Evolutionary conservation across 1,140 invertebrate species (phyloP).

Genomic region (Bombus consobrinus): DNA sequence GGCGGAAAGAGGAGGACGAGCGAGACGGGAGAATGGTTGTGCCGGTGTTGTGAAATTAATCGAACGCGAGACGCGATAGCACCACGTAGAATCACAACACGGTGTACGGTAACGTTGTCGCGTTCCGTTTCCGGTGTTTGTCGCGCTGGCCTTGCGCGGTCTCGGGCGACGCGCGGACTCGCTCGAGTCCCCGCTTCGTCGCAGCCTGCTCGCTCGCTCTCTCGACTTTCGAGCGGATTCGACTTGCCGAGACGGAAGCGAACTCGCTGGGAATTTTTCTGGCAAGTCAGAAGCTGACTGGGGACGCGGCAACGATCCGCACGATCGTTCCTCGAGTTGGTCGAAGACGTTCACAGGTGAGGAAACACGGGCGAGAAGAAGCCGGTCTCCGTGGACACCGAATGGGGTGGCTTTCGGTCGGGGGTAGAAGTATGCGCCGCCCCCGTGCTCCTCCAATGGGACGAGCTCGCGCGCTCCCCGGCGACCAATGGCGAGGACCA

Average conservation of each 20-base stretch:
- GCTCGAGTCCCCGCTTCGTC: neutral
- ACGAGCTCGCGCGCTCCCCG: conserved; percentile 53
- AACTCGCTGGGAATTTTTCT: neutral
- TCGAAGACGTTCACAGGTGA: conserved; percentile 58
- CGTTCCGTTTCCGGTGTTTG: conserved; percentile 78
- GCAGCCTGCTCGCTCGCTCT: neutral
- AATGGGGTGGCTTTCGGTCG: conserved; percentile 51
- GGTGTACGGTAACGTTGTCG: conserved; percentile 76
- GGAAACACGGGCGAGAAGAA: conserved; percentile 24
- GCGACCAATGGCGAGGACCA: conserved; percentile 67
- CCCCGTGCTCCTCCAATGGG: conserved; percentile 74
- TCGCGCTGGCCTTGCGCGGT: conserved; percentile 55
- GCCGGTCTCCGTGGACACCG: conserved; percentile 27
- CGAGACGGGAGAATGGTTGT: conserved; percentile 40
- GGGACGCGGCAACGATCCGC: conserved; percentile 3
- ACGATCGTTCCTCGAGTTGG: conserved; percentile 38
- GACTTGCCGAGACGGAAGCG: no score
- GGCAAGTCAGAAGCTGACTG: neutral
- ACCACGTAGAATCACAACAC: conserved; percentile 73
- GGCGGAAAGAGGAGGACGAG: neutral
- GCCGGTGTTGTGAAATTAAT: conserved; percentile 68
- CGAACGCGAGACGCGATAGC: conserved; percentile 69
- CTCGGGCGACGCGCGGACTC: neutral
- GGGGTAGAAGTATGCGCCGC: conserved; percentile 74
- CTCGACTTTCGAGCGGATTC: neutral